These are phyloP conservation scores for Galeopterus variegatus DNA, from an alignment of 2,113 vertebrate species.

Conservation along the genomic window DNA sequence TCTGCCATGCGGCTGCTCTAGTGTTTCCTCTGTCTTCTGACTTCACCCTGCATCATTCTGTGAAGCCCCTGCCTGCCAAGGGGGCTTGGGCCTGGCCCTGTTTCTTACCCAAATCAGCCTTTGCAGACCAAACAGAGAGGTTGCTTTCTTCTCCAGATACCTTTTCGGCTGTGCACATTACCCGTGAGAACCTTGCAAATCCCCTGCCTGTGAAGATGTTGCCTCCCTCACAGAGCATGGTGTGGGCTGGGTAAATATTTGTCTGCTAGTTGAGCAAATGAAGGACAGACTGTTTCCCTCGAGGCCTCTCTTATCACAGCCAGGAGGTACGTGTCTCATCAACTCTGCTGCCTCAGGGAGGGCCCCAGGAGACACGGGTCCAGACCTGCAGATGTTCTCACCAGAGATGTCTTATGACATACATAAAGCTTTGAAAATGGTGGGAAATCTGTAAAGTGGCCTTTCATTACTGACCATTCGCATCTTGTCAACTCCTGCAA, in stretches of 20 bases:
- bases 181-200: neutral
- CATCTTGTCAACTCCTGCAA: neutral
- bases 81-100: neutral
- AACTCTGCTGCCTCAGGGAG: neutral
- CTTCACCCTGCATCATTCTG: neutral
- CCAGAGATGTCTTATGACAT: neutral
- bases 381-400: neutral
- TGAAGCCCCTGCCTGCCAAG: neutral
- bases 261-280: neutral
- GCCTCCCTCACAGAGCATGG: neutral
- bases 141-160: neutral
- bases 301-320: neutral
- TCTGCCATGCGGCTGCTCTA: neutral
- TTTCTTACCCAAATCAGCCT: neutral
- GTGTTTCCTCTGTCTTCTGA: slow-evolving; percentile 22
- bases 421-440: neutral
- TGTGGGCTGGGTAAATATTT: neutral
- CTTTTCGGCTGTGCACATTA: neutral
- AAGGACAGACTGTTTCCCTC: slow-evolving; percentile 28
- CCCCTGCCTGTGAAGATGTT: neutral
- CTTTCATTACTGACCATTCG: slow-evolving; percentile 56
- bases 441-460: slow-evolving; percentile 16
- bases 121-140: neutral
- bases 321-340: slow-evolving; percentile 37
- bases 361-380: neutral